phyloP scores from a whole-genome alignment of 2,797 vertebrate genomes.

The Hippoglossus hippoglossus region DNA sequence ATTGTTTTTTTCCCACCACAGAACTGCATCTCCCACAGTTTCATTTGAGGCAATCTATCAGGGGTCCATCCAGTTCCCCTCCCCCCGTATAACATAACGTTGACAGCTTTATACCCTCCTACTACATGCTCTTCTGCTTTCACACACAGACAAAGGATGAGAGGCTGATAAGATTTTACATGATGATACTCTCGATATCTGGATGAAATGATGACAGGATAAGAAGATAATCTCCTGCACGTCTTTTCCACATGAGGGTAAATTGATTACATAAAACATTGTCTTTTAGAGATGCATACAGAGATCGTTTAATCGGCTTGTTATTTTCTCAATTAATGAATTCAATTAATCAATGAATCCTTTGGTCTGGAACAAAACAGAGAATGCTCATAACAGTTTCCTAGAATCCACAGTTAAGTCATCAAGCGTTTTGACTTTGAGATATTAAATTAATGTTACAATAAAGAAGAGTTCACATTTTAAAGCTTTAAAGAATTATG shows the following conservation, averaged over 20 bases:
- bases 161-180: conserved; percentile 65
- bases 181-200: conserved; percentile 32
- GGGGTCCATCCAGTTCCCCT: conserved; percentile 61
- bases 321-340: background rate
- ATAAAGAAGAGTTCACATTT: too few relatives aligned
- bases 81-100: conserved; percentile 63
- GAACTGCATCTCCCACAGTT: conserved; percentile 37
- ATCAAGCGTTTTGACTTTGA: too few relatives aligned
- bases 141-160: conserved; percentile 69
- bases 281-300: background rate
- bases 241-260: background rate
- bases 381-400: too few relatives aligned
- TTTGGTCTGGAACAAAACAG: background rate
- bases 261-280: background rate
- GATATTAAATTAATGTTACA: too few relatives aligned
- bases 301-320: background rate
- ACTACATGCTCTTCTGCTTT: conserved; percentile 44
- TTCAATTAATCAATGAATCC: too few relatives aligned
- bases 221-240: background rate
- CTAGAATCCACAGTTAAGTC: too few relatives aligned
- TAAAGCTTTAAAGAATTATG: too few relatives aligned
- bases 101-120: conserved; percentile 67
- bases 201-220: conserved; percentile 19
- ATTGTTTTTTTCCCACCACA: conserved; percentile 41
- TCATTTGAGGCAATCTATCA: conserved; percentile 67